Conservation (phyloP, 2,113 vertebrate species). For the Mesocricetus auratus region DNA sequence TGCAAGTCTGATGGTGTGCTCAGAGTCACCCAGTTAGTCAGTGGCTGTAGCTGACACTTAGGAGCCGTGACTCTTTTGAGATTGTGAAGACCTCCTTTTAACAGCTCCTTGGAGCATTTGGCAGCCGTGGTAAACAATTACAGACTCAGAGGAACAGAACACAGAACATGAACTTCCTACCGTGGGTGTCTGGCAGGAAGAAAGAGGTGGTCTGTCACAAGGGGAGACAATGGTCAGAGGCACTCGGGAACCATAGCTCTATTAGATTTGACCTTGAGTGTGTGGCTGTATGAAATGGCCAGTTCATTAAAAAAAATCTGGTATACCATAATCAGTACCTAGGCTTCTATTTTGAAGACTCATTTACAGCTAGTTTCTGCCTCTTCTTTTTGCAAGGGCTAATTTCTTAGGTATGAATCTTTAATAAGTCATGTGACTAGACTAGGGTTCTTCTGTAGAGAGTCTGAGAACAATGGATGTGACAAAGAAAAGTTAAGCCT, state of each 20-base stretch:
- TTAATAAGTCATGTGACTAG: neutral
- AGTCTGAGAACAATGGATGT: neutral
- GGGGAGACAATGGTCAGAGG: neutral
- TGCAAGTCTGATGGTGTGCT: neutral
- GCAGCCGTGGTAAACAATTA: neutral
- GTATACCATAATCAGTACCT: neutral
- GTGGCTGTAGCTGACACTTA: no score
- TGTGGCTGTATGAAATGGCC: neutral
- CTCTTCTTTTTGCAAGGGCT: conserved; percentile 51
- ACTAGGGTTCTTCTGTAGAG: neutral
- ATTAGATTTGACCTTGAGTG: neutral
- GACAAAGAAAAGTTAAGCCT: neutral
- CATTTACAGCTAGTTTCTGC: conserved; percentile 20
- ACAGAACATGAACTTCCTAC: neutral
- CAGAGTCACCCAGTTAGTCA: neutral
- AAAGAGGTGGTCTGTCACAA: neutral
- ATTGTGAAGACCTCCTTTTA: neutral
- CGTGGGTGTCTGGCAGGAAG: neutral
- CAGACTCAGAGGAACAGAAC: neutral
- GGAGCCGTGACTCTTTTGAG: neutral
- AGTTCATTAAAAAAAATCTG: neutral
- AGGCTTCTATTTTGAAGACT: neutral
- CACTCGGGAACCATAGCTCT: neutral
- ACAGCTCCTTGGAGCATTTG: neutral
- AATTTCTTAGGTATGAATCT: conserved; percentile 42